Evolutionary conservation across 2,113 vertebrate genomes (phyloP).

Genomic region (Meles meles): DNA sequence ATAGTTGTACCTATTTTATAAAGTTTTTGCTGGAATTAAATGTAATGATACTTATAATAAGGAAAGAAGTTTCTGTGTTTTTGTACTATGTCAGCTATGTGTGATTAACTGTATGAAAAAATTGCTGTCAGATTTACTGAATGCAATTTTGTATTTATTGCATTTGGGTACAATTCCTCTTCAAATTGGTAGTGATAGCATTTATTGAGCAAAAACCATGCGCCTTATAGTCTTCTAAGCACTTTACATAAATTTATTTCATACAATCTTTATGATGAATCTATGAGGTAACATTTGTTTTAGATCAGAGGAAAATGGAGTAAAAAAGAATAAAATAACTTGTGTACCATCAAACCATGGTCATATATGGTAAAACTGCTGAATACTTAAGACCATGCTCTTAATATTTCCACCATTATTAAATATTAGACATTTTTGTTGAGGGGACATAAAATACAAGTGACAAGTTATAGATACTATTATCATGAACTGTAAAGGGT

Average conservation of each 20-base stretch:
- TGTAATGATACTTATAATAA: neutral
- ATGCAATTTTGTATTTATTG: constrained; percentile 20
- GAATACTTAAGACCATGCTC: neutral
- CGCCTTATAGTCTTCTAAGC: neutral
- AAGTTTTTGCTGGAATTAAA: neutral
- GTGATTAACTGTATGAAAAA: constrained; percentile 29
- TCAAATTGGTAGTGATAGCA: constrained; percentile 26
- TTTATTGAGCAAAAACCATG: neutral
- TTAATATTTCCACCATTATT: neutral
- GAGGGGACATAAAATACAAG: neutral
- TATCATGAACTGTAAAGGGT: neutral
- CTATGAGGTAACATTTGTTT: constrained; percentile 26
- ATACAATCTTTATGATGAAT: neutral
- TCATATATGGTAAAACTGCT: neutral
- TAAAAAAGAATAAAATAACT: neutral
- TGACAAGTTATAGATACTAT: neutral
- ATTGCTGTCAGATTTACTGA: constrained; percentile 30
- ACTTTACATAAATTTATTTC: constrained; percentile 18
- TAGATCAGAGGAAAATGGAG: neutral
- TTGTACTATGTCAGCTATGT: neutral
- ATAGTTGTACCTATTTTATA: neutral
- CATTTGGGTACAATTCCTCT: constrained; percentile 28
- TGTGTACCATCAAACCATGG: neutral
- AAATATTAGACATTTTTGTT: neutral
- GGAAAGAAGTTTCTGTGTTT: neutral